phyloP scores from a whole-genome alignment of 1,140 invertebrate genomes.

The Cydia pomonella region DNA sequence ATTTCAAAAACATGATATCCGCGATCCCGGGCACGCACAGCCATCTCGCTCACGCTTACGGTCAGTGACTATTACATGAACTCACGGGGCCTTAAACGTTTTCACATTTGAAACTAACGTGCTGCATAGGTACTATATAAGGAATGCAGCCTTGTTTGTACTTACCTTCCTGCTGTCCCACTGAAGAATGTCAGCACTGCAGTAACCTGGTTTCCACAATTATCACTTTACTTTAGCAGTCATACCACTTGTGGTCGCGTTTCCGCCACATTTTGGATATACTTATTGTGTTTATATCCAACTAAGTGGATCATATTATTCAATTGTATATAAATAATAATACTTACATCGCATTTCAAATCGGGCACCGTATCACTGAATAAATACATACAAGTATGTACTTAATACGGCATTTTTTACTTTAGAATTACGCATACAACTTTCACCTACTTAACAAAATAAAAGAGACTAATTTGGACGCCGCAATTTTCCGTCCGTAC shows the following conservation, averaged over 20 bases:
- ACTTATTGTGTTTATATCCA: neutral
- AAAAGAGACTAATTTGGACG: constrained; percentile 10
- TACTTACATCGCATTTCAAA: constrained; percentile 1
- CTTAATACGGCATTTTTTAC: constrained; percentile 21
- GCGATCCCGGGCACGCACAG: too few relatives aligned
- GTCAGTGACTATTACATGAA: too few relatives aligned
- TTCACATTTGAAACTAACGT: neutral
- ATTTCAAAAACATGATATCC: too few relatives aligned
- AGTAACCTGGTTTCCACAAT: constrained; percentile 10
- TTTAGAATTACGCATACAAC: constrained; percentile 6
- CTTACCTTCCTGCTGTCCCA: neutral
- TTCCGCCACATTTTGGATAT: neutral
- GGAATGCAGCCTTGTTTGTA: constrained; percentile 2
- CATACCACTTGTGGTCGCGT: neutral
- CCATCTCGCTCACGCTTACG: too few relatives aligned
- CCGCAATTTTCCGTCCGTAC: constrained; percentile 18
- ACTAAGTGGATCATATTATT: neutral
- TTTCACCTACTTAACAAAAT: constrained; percentile 33
- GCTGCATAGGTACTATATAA: neutral
- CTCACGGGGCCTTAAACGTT: too few relatives aligned
- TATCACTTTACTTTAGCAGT: neutral
- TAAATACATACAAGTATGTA: neutral
- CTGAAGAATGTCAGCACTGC: neutral
- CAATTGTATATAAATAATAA: neutral
- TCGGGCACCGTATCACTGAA: neutral